Percentiles rank a stretch among this genome's conserved stretches.
phyloP scores from a whole-genome alignment of 2,113 vertebrate genomes.

The Ibidorhyncha struthersii region DNA sequence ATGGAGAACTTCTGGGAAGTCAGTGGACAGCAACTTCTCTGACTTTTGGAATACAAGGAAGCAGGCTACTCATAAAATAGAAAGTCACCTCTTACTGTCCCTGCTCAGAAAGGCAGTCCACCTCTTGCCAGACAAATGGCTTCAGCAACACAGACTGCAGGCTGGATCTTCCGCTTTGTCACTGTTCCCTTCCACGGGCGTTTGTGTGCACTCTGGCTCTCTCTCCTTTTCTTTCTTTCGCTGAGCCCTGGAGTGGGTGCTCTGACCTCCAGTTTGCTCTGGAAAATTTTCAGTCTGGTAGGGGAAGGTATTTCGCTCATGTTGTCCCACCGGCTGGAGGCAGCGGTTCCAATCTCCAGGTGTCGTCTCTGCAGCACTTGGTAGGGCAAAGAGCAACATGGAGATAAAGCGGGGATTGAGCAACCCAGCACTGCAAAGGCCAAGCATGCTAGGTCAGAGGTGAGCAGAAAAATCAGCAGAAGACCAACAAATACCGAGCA shows the following conservation, averaged over 20 bases:
- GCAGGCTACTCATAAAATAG: background rate
- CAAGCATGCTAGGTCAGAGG: slow-evolving; percentile 57
- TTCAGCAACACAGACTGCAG: background rate
- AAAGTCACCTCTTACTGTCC: background rate
- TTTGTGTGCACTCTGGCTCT: background rate
- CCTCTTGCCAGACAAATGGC: background rate
- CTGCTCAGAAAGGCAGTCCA: background rate
- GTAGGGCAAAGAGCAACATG: slow-evolving; percentile 59
- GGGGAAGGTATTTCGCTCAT: background rate
- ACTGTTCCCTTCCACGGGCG: fast-evolving
- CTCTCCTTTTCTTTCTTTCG: background rate
- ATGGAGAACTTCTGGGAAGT: background rate
- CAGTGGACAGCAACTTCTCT: background rate
- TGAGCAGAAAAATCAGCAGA: slow-evolving; percentile 25
- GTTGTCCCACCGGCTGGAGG: slow-evolving; percentile 33
- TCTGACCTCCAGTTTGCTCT: slow-evolving; percentile 14
- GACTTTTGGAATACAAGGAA: background rate
- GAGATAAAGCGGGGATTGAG: slow-evolving; percentile 65
- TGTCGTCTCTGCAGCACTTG: slow-evolving; percentile 1
- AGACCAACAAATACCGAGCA: slow-evolving; percentile 22
- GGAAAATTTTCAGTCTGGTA: slow-evolving; percentile 13
- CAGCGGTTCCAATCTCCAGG: slow-evolving; percentile 30
- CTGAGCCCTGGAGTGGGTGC: background rate
- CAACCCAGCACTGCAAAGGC: slow-evolving; percentile 24
- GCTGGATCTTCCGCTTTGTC: background rate